These are phyloP conservation scores for Onychostruthus taczanowskii DNA, from an alignment of 2,113 vertebrate genomes.

Conservation along the genomic window DNA sequence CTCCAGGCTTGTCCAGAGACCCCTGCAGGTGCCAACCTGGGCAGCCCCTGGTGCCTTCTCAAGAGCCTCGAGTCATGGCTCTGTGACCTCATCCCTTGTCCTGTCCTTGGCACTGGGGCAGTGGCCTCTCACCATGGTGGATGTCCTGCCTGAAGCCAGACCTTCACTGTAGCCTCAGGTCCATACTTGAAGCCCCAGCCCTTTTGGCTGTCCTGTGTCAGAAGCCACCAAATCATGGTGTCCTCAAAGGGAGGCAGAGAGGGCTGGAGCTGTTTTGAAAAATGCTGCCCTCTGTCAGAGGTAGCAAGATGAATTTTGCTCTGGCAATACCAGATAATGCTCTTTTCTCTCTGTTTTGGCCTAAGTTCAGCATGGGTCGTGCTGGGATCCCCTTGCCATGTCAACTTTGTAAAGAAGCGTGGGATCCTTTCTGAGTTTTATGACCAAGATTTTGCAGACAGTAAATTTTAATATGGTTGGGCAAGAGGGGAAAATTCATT, in stretches of 20 bases:
- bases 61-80: neutral
- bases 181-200: rapidly evolving
- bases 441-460: neutral
- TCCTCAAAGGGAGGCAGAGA: neutral
- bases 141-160: neutral
- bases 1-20: neutral
- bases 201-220: neutral
- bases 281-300: neutral
- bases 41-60: neutral
- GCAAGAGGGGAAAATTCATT: neutral
- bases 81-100: neutral
- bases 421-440: neutral
- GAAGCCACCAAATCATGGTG: neutral
- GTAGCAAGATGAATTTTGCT: neutral
- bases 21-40: neutral
- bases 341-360: neutral
- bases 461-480: neutral
- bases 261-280: neutral
- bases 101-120: neutral
- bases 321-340: neutral
- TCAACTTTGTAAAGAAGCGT: neutral
- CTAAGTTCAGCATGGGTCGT: neutral
- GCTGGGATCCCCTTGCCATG: neutral
- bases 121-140: rapidly evolving
- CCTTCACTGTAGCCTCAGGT: neutral